Evolutionary conservation across 2,888 invertebrate genomes (phyloP), one percentile per base, ranked within the genome.

Genomic region (Sphaeridia pumilis): DNA sequence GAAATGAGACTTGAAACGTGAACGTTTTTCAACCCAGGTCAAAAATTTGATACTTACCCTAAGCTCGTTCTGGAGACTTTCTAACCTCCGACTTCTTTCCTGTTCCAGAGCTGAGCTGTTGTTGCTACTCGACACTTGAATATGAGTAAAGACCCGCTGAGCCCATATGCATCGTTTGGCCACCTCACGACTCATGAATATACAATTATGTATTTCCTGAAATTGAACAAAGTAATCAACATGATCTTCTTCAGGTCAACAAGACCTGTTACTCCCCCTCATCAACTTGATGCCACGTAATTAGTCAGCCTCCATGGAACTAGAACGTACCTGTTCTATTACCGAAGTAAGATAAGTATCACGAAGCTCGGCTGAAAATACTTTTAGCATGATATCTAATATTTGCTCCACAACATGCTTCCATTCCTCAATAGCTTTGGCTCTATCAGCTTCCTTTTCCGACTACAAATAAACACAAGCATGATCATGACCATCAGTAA

Each of bases 261-360:
- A 38, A 38, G 20, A 38, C 17, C n/a, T n/a, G n/a, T n/a, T n/a
- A n/a, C n/a, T n/a, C n/a, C n/a, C n/a, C n/a, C 28, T 27, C 24
- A 38, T 36, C 22, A 45, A 25, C 41, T 24, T 20, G 28, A 27
- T 46, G 14, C 26, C 14, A 24, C 44, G 7, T 22, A 44, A 5
- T 44, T 22, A 22, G n/a, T 4, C 44, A 44, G 12, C 17, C 14
- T 14, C 31, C 14, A 14, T 31, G n/a, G 20, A 49, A 42, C 14
- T n/a, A 28, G 31, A n/a, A 54, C 51, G 59, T 63, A 80, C 81
- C 76, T 85, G 85, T 70, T 86, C 86, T 3, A 85, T 80, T 0
- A 84, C 83, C 4, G 85, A 85, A 3, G 84, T 83, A 59, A 86
- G 76, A 70, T 86, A 86, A 0, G 84, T 84, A 66, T 86, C 84